A percentile compares a stretch with the other conserved stretches of the same genome.
Conservation (phyloP, 2,797 vertebrate species). For the Atherinosoma microstoma region DNA sequence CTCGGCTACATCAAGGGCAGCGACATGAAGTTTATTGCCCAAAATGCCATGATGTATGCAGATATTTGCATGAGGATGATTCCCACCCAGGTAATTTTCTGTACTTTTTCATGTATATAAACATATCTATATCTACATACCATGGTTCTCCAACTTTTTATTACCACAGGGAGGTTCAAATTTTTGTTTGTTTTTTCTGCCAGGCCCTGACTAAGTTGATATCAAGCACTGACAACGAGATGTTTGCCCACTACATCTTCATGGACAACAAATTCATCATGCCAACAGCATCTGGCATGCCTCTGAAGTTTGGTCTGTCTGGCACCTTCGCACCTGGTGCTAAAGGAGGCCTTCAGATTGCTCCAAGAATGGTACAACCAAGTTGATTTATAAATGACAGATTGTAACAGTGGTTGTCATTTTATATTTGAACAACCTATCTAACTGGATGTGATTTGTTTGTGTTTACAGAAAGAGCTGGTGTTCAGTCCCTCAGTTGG, state of each 20-base stretch:
- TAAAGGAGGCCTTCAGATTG: slow-evolving; percentile 80
- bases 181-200: slow-evolving; percentile 22
- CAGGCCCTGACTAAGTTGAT: slow-evolving; percentile 83
- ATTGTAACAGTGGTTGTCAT: neutral
- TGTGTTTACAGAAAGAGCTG: slow-evolving; percentile 73
- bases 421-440: neutral
- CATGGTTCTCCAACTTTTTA: neutral
- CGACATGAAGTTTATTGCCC: slow-evolving; percentile 81
- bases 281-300: slow-evolving; percentile 90
- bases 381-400: neutral
- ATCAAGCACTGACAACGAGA: slow-evolving; percentile 81
- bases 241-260: slow-evolving; percentile 95
- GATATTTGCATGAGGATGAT: slow-evolving; percentile 50
- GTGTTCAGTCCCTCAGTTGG: slow-evolving; percentile 87
- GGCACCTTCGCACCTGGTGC: slow-evolving; percentile 88
- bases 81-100: slow-evolving; percentile 55
- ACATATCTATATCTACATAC: neutral
- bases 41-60: slow-evolving; percentile 71
- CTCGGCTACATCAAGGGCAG: slow-evolving; percentile 89
- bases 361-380: slow-evolving; percentile 75
- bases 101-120: neutral
- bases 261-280: slow-evolving; percentile 93
- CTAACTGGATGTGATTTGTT: neutral
- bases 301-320: slow-evolving; percentile 89
- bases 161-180: neutral